Evolutionary conservation across 2,113 vertebrate species (phyloP).

Genomic region (Podarcis muralis): DNA sequence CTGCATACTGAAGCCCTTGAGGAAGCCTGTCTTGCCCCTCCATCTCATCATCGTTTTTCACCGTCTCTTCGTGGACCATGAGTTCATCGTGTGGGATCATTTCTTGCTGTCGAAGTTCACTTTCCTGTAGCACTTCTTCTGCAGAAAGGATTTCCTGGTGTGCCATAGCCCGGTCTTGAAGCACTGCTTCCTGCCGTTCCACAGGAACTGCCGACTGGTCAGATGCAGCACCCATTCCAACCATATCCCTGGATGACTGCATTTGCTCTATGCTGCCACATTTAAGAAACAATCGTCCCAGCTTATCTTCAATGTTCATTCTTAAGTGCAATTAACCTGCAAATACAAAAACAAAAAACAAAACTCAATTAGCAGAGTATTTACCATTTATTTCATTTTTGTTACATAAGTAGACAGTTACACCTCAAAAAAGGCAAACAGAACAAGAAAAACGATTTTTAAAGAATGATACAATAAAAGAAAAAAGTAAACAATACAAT

Average conservation of each 20-base stretch:
- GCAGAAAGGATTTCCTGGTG: constrained; percentile 90
- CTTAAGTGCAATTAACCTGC: constrained; percentile 84
- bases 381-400: too few species aligned
- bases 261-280: constrained; percentile 87
- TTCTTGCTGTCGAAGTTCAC: constrained; percentile 89
- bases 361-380: background rate
- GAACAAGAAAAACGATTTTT: too few species aligned
- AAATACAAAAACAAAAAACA: constrained; percentile 50
- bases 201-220: constrained; percentile 76
- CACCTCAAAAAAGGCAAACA: too few species aligned
- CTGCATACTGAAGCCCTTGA: constrained; percentile 91
- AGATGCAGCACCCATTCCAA: constrained; percentile 81
- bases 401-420: too few species aligned
- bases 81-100: constrained; percentile 95
- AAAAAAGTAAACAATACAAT: too few species aligned
- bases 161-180: constrained; percentile 87
- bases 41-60: constrained; percentile 89
- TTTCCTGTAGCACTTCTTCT: constrained; percentile 86
- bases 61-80: constrained; percentile 97
- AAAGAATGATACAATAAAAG: too few species aligned
- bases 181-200: constrained; percentile 83
- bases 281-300: constrained; percentile 96
- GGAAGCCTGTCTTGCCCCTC: constrained; percentile 88
- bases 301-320: constrained; percentile 98
- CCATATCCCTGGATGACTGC: constrained; percentile 84